Percentiles rank a stretch among this genome's conserved stretches.
These are phyloP conservation scores for Diphyllodes magnificus DNA, from an alignment of 2,113 vertebrate genomes.

Conservation along the genomic window DNA sequence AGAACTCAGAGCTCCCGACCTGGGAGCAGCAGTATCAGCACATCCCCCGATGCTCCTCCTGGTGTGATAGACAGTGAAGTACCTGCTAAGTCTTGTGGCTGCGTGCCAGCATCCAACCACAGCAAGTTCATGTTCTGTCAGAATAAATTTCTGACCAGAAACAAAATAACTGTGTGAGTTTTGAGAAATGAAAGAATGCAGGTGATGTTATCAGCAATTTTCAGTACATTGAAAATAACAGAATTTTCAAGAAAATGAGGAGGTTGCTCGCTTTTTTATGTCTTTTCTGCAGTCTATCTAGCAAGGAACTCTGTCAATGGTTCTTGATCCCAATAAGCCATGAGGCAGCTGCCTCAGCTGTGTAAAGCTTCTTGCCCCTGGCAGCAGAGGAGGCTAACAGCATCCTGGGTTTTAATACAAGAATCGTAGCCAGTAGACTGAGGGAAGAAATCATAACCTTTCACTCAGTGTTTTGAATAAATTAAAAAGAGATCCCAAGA, in stretches of 20 bases:
- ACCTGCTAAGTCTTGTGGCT: background rate
- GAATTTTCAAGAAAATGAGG: background rate
- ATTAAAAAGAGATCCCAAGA: background rate
- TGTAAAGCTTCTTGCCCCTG: background rate
- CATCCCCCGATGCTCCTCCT: background rate
- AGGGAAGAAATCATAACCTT: background rate
- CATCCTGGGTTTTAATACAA: background rate
- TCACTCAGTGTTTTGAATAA: background rate
- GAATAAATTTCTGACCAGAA: background rate
- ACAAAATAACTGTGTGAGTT: background rate
- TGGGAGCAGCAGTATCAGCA: background rate
- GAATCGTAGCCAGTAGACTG: fast-evolving
- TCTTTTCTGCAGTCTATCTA: background rate
- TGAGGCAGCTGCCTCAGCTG: background rate
- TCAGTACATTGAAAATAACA: background rate
- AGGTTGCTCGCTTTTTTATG: background rate
- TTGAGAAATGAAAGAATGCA: background rate
- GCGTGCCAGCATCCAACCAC: background rate
- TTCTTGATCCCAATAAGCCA: background rate
- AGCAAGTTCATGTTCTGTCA: background rate
- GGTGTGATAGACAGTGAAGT: background rate
- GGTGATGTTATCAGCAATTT: background rate
- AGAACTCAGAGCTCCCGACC: background rate
- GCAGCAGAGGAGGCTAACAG: background rate
- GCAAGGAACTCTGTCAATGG: background rate